A percentile compares a stretch with the other conserved stretches of the same genome.
phyloP scores from a whole-genome alignment of 1,140 invertebrate species.

The Drosophila chauvacae region DNA sequence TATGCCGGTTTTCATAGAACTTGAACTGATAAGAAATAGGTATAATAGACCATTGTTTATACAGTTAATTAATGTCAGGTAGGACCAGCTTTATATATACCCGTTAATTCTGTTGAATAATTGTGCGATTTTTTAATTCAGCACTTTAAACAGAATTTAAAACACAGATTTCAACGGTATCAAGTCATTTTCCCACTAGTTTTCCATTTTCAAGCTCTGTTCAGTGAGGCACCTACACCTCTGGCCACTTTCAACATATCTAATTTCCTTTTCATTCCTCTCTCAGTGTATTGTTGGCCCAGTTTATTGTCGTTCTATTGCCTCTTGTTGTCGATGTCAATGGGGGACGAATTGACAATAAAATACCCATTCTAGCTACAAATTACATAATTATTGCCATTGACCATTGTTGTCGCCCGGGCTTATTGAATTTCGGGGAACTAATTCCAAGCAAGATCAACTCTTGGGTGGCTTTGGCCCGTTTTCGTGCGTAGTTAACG shows the following conservation, averaged over 20 bases:
- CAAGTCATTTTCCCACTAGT: no score
- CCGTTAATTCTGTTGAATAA: neutral
- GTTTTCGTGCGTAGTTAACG: slow-evolving; percentile 20
- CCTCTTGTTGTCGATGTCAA: slow-evolving; percentile 28
- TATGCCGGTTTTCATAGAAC: neutral
- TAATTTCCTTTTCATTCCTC: slow-evolving; percentile 49
- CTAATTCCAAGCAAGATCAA: slow-evolving; percentile 4
- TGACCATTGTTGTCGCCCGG: slow-evolving; percentile 48
- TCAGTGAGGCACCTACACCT: neutral
- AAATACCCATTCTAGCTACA: slow-evolving; percentile 60
- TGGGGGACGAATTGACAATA: slow-evolving; percentile 40
- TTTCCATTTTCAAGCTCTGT: neutral
- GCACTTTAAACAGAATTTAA: neutral
- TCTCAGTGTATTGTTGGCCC: slow-evolving; percentile 52
- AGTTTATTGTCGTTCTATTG: slow-evolving; percentile 69
- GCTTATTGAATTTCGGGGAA: slow-evolving; percentile 46
- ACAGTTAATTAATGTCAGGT: neutral
- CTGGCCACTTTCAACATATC: slow-evolving; percentile 29
- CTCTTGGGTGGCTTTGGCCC: slow-evolving; percentile 58
- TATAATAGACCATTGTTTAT: neutral
- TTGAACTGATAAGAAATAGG: neutral
- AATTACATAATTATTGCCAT: slow-evolving; percentile 75
- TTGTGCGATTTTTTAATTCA: no score
- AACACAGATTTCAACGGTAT: neutral
- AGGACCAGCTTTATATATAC: neutral